Evolutionary conservation across 2,888 invertebrate species (phyloP), one percentile per base, ranked within the genome.

Genomic region (Phengaris arion): DNA sequence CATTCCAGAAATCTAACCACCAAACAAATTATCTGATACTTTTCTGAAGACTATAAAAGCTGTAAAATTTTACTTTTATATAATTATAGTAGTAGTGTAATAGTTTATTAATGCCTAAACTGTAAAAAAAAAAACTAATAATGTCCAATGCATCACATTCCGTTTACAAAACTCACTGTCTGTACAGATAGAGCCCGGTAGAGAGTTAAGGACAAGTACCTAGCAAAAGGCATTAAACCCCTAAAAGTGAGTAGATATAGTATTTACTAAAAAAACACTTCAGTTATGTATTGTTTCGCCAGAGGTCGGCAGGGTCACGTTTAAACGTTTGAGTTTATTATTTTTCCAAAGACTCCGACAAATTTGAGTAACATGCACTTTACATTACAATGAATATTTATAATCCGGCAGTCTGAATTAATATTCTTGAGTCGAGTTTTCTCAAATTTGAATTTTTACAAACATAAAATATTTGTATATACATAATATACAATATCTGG

Each of bases 331-430:
- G 64, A 64, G 64, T 45, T 52, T 64, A 10, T 64, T 59, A 15
- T 22, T 59, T 57, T 59, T 22, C 12, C 6, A 5, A 12, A 64
- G 35, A 45, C 13, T 64, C 64, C 35, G 64, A 12, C 64, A 64
- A 35, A 64, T 48, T 48, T 48, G 64, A 64, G 13, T 64, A 64
- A 35, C 22, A 13, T 52, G 52, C 64, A 35, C 64, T 35, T 45
- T 35, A 64, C 12, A 64, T 64, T 64, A 35, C 35, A 9, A 45
- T 64, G 64, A 64, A 64, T 64, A 64, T 64, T 64, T 64, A 64
- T 64, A 45, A 35, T 12, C 12, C 35, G 35, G 35, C 35, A 64
- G 35, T 64, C 64, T 64, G 35, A 35, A 35, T 64, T 64, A 13
- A 35, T 64, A 35, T 64, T 64, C 64, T 64, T 64, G 64, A 12